Percentiles rank a stretch among this genome's conserved stretches.
phyloP scores from a whole-genome alignment of 2,113 vertebrate genomes.

The Crypturellus undulatus region DNA sequence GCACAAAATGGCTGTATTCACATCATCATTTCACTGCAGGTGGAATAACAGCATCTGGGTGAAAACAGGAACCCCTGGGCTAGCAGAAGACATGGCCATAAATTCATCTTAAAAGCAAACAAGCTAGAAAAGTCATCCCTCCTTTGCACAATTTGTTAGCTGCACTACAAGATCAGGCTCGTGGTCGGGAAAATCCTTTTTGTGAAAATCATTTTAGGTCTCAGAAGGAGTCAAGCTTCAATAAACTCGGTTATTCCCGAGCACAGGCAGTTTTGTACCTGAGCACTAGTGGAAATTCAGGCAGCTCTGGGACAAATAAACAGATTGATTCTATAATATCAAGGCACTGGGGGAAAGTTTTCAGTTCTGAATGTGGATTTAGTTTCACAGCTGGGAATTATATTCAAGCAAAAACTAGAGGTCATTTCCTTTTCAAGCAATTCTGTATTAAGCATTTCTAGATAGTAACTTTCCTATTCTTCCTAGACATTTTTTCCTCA shows the following conservation, averaged over 20 bases:
- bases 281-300: neutral
- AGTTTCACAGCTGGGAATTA: neutral
- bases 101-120: neutral
- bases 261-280: neutral
- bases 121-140: neutral
- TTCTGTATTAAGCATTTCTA: neutral
- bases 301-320: neutral
- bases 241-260: neutral
- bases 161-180: neutral
- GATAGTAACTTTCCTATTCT: neutral
- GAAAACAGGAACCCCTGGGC: neutral
- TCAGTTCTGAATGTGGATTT: neutral
- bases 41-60: neutral
- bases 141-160: neutral
- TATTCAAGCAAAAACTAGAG: neutral
- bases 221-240: neutral
- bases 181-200: neutral
- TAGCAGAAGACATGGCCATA: neutral
- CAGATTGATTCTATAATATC: neutral
- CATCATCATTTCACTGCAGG: neutral
- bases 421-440: neutral
- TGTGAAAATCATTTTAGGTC: neutral
- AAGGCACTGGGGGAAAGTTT: neutral
- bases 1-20: neutral
- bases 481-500: neutral